Conservation (phyloP, 2,888 invertebrate genomes). For the Caenorhabditis sulstoni region DNA sequence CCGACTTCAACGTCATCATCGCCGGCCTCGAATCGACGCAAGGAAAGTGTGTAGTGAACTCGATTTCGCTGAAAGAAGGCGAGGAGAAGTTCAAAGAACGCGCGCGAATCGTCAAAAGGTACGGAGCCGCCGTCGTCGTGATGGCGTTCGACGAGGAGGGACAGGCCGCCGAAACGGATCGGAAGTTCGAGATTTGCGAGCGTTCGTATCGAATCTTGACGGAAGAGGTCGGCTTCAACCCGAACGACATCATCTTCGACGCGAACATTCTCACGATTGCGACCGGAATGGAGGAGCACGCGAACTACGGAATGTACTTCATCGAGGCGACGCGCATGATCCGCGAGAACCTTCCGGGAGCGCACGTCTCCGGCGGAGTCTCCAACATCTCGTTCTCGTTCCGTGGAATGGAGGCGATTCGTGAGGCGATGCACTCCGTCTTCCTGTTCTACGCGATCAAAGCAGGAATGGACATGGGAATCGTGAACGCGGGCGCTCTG, state of each 20-base stretch:
- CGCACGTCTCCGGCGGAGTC: conserved; percentile 84
- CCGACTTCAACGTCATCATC: conserved; percentile 84
- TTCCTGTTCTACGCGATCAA: conserved; percentile 84
- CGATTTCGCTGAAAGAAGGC: conserved; percentile 84
- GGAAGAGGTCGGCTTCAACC: conserved; percentile 83
- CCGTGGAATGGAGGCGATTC: conserved; percentile 83
- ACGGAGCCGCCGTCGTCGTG: conserved; percentile 84
- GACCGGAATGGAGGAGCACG: conserved; percentile 85
- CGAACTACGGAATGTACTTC: conserved; percentile 83
- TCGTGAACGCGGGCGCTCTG: conserved; percentile 84
- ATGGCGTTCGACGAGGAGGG: conserved; percentile 85
- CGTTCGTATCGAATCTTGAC: conserved; percentile 82
- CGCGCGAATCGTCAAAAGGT: conserved; percentile 82
- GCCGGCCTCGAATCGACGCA: conserved; percentile 84
- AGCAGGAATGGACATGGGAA: conserved; percentile 84
- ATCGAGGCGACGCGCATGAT: conserved; percentile 83
- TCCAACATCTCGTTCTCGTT: conserved; percentile 85
- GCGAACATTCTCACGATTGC: conserved; percentile 85
- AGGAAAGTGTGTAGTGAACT: conserved; percentile 84
- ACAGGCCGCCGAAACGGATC: conserved; percentile 83
- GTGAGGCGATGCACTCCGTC: conserved; percentile 81
- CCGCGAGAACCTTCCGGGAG: conserved; percentile 83
- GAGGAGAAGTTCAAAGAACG: conserved; percentile 83
- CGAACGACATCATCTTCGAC: conserved; percentile 84
- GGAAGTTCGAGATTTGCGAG: conserved; percentile 84